A percentile compares a stretch with the other conserved stretches of the same genome.
These are phyloP conservation scores for Chondrosia reniformis DNA, from an alignment of 37 sponge, comb jelly and placozoan species.

Conservation along the genomic window DNA sequence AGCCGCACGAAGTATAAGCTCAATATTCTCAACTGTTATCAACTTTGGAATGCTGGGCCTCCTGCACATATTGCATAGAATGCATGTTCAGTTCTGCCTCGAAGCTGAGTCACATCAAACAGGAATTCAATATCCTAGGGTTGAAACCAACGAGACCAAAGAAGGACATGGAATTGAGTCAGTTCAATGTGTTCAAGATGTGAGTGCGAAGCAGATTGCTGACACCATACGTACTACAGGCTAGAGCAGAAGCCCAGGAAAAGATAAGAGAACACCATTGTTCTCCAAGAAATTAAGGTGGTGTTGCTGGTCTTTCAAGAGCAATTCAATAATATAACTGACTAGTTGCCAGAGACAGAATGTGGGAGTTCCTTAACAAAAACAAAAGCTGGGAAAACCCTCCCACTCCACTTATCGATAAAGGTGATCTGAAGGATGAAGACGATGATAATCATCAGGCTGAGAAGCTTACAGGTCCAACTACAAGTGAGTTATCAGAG, in stretches of 20 bases:
- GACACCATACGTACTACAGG: too few relatives aligned
- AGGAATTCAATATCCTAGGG: neutral
- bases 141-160: neutral
- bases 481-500: too few relatives aligned
- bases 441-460: too few relatives aligned
- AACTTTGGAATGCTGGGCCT: constrained; percentile 29
- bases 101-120: constrained; percentile 9
- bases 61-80: constrained; percentile 8
- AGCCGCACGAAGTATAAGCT: constrained; percentile 18
- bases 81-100: constrained; percentile 16
- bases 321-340: neutral
- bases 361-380: too few relatives aligned
- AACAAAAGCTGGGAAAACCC: too few relatives aligned
- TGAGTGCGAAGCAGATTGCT: too few relatives aligned
- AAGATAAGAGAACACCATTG: neutral
- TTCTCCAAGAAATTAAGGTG: neutral
- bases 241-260: neutral
- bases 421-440: neutral
- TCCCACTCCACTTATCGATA: neutral
- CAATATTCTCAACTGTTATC: constrained; percentile 25
- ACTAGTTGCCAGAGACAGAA: too few relatives aligned
- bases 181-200: neutral
- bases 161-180: neutral
- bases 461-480: too few relatives aligned
- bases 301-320: neutral